Evolutionary conservation across 2,797 vertebrate species (phyloP).

Genomic region (Caiman crocodilus): DNA sequence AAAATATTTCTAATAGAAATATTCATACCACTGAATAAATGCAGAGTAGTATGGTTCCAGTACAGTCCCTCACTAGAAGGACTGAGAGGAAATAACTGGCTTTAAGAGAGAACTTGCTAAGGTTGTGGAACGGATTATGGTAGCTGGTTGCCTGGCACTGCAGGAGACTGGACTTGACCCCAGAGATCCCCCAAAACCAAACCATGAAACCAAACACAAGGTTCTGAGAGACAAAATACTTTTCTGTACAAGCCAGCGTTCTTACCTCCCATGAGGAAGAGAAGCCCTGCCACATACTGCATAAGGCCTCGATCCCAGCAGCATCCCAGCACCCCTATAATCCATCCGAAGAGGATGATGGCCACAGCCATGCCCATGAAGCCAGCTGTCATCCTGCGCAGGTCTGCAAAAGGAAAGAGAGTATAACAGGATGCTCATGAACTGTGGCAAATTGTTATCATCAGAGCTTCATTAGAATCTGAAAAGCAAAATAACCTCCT

Average conservation of each 20-base stretch:
- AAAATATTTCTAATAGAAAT: constrained; percentile 9
- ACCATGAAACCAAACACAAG: neutral
- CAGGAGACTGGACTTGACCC: neutral
- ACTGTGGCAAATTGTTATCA: neutral
- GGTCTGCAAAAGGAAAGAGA: constrained; percentile 83
- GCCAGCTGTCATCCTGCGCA: constrained; percentile 97
- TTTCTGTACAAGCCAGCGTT: neutral
- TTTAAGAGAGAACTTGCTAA: neutral
- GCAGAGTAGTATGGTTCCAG: too few relatives aligned
- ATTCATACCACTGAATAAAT: neutral
- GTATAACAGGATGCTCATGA: neutral
- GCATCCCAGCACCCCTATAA: constrained; percentile 96
- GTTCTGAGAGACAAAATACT: neutral
- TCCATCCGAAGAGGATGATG: constrained; percentile 98
- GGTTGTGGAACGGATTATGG: neutral
- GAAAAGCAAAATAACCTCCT: neutral
- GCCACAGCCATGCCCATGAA: constrained; percentile 99
- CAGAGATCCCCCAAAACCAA: neutral
- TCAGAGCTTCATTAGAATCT: neutral
- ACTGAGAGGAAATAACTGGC: neutral
- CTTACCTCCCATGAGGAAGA: constrained; percentile 99
- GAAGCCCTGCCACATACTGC: constrained; percentile 98
- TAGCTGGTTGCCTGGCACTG: neutral
- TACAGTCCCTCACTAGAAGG: too few relatives aligned
- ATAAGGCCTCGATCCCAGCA: constrained; percentile 99